phyloP scores from a whole-genome alignment of 2,797 vertebrate species.

The Tangara arthus region DNA sequence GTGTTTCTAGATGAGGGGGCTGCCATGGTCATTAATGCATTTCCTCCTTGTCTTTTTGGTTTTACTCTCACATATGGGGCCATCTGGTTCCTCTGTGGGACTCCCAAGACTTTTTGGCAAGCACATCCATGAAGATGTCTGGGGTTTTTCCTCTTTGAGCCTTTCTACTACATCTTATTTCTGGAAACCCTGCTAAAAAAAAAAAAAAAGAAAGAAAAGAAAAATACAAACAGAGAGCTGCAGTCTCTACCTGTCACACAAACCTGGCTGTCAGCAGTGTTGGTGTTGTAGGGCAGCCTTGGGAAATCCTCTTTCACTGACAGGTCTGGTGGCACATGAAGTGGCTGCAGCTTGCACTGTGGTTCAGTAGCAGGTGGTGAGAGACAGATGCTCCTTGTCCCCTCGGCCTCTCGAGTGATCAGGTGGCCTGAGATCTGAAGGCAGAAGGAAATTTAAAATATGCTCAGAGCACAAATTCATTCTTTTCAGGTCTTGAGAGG shows the following conservation, averaged over 20 bases:
- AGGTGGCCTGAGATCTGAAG: neutral
- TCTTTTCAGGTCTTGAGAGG: neutral
- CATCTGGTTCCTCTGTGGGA: slow-evolving; percentile 62
- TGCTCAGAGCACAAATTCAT: neutral
- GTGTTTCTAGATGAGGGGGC: neutral
- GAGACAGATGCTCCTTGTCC: slow-evolving; percentile 21
- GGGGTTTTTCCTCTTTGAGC: neutral
- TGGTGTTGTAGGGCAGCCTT: neutral
- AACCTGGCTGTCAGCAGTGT: neutral
- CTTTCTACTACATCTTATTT: neutral
- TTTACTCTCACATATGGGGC: slow-evolving; percentile 13
- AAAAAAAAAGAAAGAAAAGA: fast-evolving
- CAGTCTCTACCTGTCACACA: neutral
- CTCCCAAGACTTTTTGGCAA: slow-evolving; percentile 41
- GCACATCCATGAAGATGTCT: neutral
- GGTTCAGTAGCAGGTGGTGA: neutral
- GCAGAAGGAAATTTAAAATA: neutral
- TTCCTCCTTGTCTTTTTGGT: neutral
- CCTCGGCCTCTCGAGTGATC: neutral
- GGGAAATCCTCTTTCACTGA: neutral
- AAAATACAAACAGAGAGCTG: neutral
- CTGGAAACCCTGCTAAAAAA: neutral
- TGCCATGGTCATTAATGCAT: neutral
- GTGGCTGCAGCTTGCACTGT: neutral
- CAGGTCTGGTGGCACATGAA: neutral